Conservation (phyloP, 2,888 invertebrate species). For the Drosophila imparisetae region DNA sequence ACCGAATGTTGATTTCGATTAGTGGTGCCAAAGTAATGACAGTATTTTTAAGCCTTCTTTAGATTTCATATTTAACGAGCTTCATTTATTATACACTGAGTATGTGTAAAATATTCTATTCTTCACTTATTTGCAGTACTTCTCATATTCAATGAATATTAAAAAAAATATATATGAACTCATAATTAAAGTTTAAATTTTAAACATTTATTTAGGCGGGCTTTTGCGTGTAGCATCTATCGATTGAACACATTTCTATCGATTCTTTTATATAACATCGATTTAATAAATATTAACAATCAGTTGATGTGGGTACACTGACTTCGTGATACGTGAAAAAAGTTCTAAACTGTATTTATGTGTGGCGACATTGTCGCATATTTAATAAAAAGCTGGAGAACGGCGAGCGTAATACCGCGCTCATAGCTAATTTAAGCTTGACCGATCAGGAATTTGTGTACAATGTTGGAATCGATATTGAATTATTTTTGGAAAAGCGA, state of each 20-base stretch:
- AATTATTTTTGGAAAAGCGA: conserved; percentile 81
- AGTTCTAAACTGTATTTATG: conserved; percentile 62
- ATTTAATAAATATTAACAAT: conserved; percentile 10
- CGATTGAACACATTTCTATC: conserved; percentile 16
- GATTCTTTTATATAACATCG: conserved; percentile 22
- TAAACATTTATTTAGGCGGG: not conserved
- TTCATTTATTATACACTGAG: not conserved
- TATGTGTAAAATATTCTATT: not conserved
- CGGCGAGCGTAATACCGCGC: conserved; percentile 66
- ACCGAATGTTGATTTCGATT: no score
- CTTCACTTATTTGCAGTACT: not conserved
- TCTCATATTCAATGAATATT: not conserved
- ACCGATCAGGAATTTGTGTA: conserved; percentile 84
- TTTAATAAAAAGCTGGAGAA: conserved; percentile 73
- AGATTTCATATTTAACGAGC: not conserved
- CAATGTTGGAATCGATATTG: conserved; percentile 84
- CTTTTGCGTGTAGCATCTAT: conserved; percentile 1
- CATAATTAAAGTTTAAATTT: not conserved
- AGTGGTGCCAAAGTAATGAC: not conserved
- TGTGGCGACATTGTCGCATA: conserved; percentile 70
- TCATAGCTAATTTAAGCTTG: conserved; percentile 80
- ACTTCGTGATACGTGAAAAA: conserved; percentile 54
- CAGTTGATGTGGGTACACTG: conserved; percentile 48
- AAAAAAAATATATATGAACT: not conserved
- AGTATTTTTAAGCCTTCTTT: not conserved